Percentiles rank a stretch among this genome's conserved stretches.
These are phyloP conservation scores for Hipparchia semele DNA, from an alignment of 2,888 invertebrate species.

Conservation along the genomic window DNA sequence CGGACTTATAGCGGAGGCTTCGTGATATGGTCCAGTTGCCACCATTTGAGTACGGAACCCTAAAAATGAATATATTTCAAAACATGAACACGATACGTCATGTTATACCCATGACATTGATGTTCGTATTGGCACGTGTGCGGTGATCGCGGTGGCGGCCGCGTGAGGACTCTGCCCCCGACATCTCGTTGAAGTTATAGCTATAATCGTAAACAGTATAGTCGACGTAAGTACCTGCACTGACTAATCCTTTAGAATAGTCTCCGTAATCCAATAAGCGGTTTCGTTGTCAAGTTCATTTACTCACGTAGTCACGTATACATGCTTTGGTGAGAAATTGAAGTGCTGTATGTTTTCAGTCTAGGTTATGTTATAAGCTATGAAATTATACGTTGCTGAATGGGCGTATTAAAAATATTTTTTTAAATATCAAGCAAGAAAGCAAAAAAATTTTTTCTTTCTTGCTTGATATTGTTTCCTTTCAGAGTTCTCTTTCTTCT, in stretches of 20 bases:
- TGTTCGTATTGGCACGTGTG: conserved; percentile 50
- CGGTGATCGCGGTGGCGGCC: conserved; percentile 52
- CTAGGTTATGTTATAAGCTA: neutral
- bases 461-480: too few relatives aligned
- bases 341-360: neutral
- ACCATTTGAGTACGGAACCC: neutral
- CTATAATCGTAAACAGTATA: conserved; percentile 4
- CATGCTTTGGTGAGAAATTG: neutral
- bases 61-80: conserved; percentile 1
- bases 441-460: too few relatives aligned
- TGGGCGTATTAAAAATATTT: too few relatives aligned
- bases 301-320: neutral
- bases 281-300: conserved; percentile 21
- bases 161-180: conserved; percentile 60
- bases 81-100: neutral
- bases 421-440: too few relatives aligned
- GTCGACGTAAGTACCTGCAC: conserved; percentile 17
- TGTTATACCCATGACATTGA: conserved; percentile 26
- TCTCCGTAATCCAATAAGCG: conserved; percentile 8
- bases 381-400: neutral
- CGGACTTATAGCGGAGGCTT: too few relatives aligned
- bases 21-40: too few relatives aligned
- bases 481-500: too few relatives aligned
- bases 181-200: conserved; percentile 29
- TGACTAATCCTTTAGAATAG: conserved; percentile 23